Conservation (phyloP, 2,888 invertebrate species). For the Lasioglossum zephyrum region DNA sequence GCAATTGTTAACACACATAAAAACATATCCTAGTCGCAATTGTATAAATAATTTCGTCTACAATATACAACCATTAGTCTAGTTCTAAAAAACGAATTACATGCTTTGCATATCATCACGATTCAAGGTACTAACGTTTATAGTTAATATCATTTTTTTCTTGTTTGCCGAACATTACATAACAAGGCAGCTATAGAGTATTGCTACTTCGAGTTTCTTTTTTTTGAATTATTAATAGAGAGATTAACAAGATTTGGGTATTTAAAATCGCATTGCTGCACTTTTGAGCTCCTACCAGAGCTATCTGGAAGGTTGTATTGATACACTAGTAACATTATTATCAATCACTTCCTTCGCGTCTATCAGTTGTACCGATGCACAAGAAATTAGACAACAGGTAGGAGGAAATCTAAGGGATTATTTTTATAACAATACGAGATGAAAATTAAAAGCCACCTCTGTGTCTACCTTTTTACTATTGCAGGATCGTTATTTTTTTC, state of each 20-base stretch:
- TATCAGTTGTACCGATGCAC: conserved; percentile 60
- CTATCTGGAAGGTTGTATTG: conserved; percentile 57
- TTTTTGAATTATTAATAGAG: conserved; percentile 40
- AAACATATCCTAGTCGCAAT: conserved; percentile 52
- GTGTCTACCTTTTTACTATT: neutral
- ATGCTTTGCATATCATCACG: conserved; percentile 45
- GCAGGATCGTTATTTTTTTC: neutral
- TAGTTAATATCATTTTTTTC: conserved; percentile 53
- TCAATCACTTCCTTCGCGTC: conserved; percentile 53
- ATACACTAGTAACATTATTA: conserved; percentile 55
- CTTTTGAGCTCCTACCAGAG: conserved; percentile 57
- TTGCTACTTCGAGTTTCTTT: conserved; percentile 33
- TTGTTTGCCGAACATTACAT: conserved; percentile 60
- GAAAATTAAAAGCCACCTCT: neutral
- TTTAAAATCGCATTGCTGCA: conserved; percentile 58
- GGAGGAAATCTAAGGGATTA: neutral
- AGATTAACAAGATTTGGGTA: conserved; percentile 55
- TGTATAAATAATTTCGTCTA: conserved; percentile 58
- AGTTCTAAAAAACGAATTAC: conserved; percentile 59
- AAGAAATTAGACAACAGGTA: neutral
- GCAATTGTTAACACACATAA: conserved; percentile 49
- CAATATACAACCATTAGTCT: conserved; percentile 68
- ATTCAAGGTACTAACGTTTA: conserved; percentile 64
- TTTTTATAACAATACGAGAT: neutral
- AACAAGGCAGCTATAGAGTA: conserved; percentile 59